These are phyloP conservation scores for Cyprinodon diabolis DNA, from an alignment of 2,797 vertebrate species.

Conservation along the genomic window DNA sequence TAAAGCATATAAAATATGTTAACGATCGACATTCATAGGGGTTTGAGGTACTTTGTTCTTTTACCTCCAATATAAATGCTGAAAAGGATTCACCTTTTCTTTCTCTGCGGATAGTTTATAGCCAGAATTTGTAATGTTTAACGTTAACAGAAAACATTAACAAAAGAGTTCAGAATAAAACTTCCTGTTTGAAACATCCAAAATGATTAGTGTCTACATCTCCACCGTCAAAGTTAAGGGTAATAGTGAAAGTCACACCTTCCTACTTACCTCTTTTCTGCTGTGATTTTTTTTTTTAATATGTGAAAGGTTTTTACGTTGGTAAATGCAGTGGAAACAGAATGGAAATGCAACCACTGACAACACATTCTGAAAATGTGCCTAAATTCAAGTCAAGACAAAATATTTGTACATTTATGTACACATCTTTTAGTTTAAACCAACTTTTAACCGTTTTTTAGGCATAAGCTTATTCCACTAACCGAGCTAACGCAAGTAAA, in stretches of 20 bases:
- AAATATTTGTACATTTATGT: not conserved
- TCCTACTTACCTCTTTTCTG: not conserved
- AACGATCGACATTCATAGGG: too few species aligned
- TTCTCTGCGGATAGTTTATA: too few species aligned
- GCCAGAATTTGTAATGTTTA: too few species aligned
- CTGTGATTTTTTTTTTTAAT: not conserved
- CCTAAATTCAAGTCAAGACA: not conserved
- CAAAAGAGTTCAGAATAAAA: too few species aligned
- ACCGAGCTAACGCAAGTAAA: slow-evolving; percentile 13
- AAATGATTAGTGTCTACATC: not conserved
- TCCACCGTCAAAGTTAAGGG: not conserved
- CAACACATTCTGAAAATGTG: not conserved
- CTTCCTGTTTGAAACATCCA: too few species aligned
- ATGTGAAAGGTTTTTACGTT: not conserved
- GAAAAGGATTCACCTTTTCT: too few species aligned
- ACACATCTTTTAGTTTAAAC: not conserved
- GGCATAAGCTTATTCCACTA: slow-evolving; percentile 2
- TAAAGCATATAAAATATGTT: too few species aligned
- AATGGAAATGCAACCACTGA: not conserved
- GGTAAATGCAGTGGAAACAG: not conserved
- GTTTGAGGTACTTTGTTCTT: too few species aligned
- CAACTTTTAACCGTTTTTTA: not conserved
- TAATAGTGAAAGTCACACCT: not conserved
- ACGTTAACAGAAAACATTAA: too few species aligned
- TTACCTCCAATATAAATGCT: too few species aligned